phyloP scores from a whole-genome alignment of 2,113 vertebrate species.

The Emydura subglobosa region DNA sequence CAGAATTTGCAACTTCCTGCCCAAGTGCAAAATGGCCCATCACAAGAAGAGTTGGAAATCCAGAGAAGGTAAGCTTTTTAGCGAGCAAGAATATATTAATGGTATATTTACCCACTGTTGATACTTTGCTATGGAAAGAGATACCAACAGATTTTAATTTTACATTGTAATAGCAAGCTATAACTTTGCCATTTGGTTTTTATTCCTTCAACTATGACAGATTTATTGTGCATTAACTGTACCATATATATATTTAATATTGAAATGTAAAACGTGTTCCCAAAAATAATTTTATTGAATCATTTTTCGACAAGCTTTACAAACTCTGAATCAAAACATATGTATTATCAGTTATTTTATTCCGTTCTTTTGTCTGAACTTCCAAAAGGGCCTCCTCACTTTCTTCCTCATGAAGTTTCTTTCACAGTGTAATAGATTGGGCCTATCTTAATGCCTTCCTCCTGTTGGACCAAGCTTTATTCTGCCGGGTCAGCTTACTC shows the following conservation, averaged over 20 bases:
- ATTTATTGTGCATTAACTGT: not conserved
- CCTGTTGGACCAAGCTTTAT: not conserved
- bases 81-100: not conserved
- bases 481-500: not conserved
- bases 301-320: not conserved
- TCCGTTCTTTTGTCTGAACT: not conserved
- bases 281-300: not conserved
- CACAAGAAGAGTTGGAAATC: slow-evolving; percentile 93
- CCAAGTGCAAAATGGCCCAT: slow-evolving; percentile 96
- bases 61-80: slow-evolving; percentile 88
- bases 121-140: not conserved
- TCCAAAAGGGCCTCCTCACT: too few species aligned
- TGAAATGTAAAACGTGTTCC: not conserved
- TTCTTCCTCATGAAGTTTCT: not conserved
- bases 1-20: slow-evolving; percentile 86
- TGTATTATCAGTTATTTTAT: not conserved
- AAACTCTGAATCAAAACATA: not conserved
- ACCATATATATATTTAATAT: not conserved
- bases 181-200: too few species aligned
- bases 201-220: not conserved
- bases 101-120: not conserved
- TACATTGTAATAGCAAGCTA: not conserved
- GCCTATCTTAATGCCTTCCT: not conserved
- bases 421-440: not conserved
- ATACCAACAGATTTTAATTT: not conserved